phyloP scores from a whole-genome alignment of 1,140 invertebrate species.

The Drosophila pseudoananassae region DNA sequence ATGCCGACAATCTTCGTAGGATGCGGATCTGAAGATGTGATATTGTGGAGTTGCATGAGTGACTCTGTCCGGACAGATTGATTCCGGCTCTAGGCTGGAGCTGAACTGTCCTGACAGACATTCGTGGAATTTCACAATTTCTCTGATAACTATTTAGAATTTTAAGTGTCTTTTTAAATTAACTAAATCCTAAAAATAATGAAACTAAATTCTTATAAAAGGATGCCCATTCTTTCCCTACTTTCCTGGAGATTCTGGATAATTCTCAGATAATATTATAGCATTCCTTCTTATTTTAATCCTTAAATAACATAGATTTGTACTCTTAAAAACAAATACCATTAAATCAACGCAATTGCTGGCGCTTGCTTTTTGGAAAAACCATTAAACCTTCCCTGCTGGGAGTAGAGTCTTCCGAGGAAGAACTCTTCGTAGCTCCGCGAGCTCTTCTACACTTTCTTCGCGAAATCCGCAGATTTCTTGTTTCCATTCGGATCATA shows the following conservation, averaged over 20 bases:
- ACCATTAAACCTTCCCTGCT: conserved; percentile 71
- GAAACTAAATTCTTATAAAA: background rate
- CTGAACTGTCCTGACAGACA: background rate
- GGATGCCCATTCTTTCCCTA: too few relatives aligned
- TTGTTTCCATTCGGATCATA: conserved; percentile 4
- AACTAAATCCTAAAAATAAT: conserved; percentile 5
- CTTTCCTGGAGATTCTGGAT: too few relatives aligned
- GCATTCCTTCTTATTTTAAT: too few relatives aligned
- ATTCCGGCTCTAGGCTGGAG: background rate
- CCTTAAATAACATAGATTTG: too few relatives aligned
- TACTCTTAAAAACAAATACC: conserved; percentile 1
- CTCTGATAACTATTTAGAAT: background rate
- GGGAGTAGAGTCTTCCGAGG: conserved; percentile 67
- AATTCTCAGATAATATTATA: too few relatives aligned
- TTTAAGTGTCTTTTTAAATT: background rate
- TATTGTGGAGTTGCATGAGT: background rate
- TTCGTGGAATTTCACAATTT: background rate
- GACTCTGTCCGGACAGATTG: background rate
- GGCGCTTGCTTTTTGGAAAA: conserved; percentile 25
- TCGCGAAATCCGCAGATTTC: background rate
- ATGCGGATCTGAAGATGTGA: conserved; percentile 36
- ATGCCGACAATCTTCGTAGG: conserved; percentile 50
- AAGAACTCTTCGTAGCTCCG: conserved; percentile 24
- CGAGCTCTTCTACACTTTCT: conserved; percentile 10
- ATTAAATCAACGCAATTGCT: conserved; percentile 72